phyloP scores from a whole-genome alignment of 2,888 invertebrate species.

The Arge pagana region DNA sequence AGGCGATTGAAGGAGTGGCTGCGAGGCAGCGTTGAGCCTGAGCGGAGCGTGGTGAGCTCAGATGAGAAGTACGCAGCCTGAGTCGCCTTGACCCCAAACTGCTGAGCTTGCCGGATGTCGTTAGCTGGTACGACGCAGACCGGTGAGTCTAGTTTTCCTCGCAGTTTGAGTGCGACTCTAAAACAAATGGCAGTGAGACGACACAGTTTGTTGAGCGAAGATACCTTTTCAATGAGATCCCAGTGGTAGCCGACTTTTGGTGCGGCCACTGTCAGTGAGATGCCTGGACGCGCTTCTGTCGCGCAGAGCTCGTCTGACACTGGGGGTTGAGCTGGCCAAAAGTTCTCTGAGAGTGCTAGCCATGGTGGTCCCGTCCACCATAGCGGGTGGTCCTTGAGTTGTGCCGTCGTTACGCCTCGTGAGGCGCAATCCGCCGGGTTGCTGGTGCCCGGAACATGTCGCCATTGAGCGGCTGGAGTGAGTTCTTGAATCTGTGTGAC shows the following conservation, averaged over 20 bases:
- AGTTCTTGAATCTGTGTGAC: slow-evolving; percentile 28
- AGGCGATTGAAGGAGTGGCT: slow-evolving; percentile 17
- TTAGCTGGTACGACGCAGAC: neutral
- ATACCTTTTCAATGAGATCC: slow-evolving; percentile 18
- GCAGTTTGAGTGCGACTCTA: neutral
- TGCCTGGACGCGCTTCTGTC: neutral
- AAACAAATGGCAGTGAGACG: slow-evolving; percentile 20
- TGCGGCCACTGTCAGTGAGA: neutral
- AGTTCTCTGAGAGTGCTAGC: slow-evolving; percentile 7
- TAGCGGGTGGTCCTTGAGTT: slow-evolving; percentile 16
- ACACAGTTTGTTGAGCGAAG: slow-evolving; percentile 9
- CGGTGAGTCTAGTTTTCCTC: neutral
- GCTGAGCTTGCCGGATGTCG: neutral
- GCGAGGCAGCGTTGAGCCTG: neutral
- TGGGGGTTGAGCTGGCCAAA: slow-evolving; percentile 13
- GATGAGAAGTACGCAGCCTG: slow-evolving; percentile 5
- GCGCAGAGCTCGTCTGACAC: neutral
- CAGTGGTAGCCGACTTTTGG: slow-evolving; percentile 12
- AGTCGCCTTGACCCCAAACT: slow-evolving; percentile 3
- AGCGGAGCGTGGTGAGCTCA: slow-evolving; percentile 11
- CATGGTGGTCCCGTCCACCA: slow-evolving; percentile 28
- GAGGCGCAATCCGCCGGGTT: slow-evolving; percentile 33
- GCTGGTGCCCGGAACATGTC: slow-evolving; percentile 25
- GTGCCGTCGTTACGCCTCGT: slow-evolving; percentile 21
- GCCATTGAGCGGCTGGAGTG: slow-evolving; percentile 15